A percentile compares a stretch with the other conserved stretches of the same genome.
phyloP scores from a whole-genome alignment of 2,888 invertebrate species.

The Tuta absoluta region DNA sequence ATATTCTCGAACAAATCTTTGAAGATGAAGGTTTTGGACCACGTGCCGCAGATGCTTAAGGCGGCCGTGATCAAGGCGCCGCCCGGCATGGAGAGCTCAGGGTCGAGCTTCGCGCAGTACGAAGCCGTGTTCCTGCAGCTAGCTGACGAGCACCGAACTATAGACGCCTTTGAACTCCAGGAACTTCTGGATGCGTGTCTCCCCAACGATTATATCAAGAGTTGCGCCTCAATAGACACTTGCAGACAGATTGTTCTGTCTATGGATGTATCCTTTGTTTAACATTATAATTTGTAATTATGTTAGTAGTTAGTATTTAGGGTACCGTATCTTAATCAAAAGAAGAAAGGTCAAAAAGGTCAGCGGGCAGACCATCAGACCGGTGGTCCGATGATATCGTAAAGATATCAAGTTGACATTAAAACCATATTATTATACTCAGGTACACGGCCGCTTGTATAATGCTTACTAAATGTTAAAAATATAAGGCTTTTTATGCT shows the following conservation, averaged over 20 bases:
- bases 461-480: too few relatives aligned
- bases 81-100: slow-evolving; percentile 80
- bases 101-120: slow-evolving; percentile 89
- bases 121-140: slow-evolving; percentile 94
- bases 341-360: too few relatives aligned
- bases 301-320: too few relatives aligned
- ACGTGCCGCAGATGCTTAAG: slow-evolving; percentile 85
- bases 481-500: too few relatives aligned
- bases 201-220: slow-evolving; percentile 96
- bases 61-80: slow-evolving; percentile 89
- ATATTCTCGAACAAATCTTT: slow-evolving; percentile 89
- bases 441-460: too few relatives aligned
- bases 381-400: too few relatives aligned
- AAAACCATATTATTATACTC: too few relatives aligned
- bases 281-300: too few relatives aligned
- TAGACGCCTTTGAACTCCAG: slow-evolving; percentile 94
- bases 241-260: slow-evolving; percentile 94
- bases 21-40: slow-evolving; percentile 87
- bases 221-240: slow-evolving; percentile 95
- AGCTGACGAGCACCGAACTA: slow-evolving; percentile 94
- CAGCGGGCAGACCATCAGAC: too few relatives aligned
- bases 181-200: slow-evolving; percentile 94
- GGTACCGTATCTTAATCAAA: too few relatives aligned
- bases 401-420: too few relatives aligned
- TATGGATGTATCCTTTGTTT: slow-evolving; percentile 89